Evolutionary conservation across 2,113 vertebrate species (phyloP).

Genomic region (Entosphenus tridentatus): DNA sequence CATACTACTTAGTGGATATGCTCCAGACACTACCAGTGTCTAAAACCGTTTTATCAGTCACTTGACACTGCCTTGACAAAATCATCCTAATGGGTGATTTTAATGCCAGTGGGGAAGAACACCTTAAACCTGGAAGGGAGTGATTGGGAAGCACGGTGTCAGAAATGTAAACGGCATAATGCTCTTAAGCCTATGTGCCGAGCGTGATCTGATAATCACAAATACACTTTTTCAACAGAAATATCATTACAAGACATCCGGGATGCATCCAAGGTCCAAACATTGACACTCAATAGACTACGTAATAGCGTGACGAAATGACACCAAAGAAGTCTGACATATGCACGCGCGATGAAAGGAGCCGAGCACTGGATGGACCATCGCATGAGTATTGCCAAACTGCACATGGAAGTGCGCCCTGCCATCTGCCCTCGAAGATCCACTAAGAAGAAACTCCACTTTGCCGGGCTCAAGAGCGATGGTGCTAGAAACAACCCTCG

Average conservation of each 20-base stretch:
- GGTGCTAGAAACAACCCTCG: background rate
- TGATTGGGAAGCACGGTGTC: background rate
- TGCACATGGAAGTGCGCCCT: background rate
- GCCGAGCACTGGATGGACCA: background rate
- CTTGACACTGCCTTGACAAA: background rate
- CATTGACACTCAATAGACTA: constrained; percentile 2
- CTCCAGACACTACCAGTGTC: too few relatives aligned
- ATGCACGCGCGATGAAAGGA: background rate
- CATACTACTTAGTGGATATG: too few relatives aligned
- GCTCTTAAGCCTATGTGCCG: background rate
- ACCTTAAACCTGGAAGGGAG: background rate
- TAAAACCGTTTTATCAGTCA: too few relatives aligned
- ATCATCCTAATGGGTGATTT: background rate
- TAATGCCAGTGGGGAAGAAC: background rate
- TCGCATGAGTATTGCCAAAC: background rate
- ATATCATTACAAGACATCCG: background rate
- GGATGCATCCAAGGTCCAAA: background rate
- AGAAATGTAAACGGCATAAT: background rate
- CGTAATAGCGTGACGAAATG: background rate
- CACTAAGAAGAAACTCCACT: background rate
- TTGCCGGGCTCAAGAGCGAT: background rate
- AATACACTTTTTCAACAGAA: background rate
- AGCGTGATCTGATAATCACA: background rate
- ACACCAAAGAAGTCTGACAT: background rate
- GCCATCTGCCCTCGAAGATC: background rate